Conservation (phyloP, 2,797 vertebrate species). For the Hippopotamyrus pictus region DNA sequence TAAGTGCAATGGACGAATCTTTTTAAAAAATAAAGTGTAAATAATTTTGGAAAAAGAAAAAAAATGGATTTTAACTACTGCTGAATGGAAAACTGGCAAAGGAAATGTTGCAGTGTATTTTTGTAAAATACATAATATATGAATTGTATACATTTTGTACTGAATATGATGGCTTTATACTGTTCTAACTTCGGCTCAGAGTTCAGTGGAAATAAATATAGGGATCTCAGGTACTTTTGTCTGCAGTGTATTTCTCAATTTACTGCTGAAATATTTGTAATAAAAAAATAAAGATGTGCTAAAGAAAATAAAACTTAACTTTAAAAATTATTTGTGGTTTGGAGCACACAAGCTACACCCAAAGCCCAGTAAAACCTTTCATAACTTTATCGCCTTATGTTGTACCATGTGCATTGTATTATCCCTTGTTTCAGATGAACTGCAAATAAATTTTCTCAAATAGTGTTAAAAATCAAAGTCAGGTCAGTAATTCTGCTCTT, state of each 20-base stretch:
- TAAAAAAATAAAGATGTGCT: not conserved
- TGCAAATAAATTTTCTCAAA: not conserved
- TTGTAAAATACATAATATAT: slow-evolving; percentile 49
- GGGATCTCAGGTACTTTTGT: slow-evolving; percentile 42
- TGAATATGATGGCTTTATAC: slow-evolving; percentile 45
- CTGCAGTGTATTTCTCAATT: slow-evolving; percentile 55
- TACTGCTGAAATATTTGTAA: slow-evolving; percentile 49
- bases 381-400: not conserved
- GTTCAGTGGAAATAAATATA: slow-evolving; percentile 24
- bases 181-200: slow-evolving; percentile 38
- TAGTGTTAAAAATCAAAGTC: not conserved
- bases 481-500: not conserved
- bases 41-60: slow-evolving; percentile 48
- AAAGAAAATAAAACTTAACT: not conserved
- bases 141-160: slow-evolving; percentile 38
- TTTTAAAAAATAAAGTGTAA: slow-evolving; percentile 53
- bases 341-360: not conserved
- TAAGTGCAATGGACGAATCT: slow-evolving; percentile 53
- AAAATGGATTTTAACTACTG: slow-evolving; percentile 44
- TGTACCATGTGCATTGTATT: not conserved
- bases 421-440: not conserved
- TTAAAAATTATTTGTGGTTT: not conserved
- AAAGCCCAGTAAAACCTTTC: not conserved
- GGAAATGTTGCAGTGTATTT: slow-evolving; percentile 59
- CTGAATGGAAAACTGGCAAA: slow-evolving; percentile 53